Base-by-base conservation (phyloP, 2,888 invertebrate genomes). In the Poecilobothrus nobilitatus region DNA sequence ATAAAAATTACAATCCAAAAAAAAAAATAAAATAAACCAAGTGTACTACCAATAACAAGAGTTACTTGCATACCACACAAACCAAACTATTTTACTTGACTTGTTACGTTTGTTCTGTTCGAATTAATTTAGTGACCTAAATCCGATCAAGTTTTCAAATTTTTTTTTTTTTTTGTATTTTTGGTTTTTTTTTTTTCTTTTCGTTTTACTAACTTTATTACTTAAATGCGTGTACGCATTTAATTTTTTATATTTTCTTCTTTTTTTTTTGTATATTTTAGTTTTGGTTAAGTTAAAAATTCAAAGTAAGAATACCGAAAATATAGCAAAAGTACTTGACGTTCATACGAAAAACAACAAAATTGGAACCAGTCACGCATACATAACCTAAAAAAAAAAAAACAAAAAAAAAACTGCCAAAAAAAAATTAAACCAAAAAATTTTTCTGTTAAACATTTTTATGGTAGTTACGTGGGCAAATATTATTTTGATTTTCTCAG, bases 111-210 rank as follows among this genome's bases (percentile, higher is more conserved):
- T 53, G 15, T 53, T 53, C 53, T 53, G 53, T 53, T 53, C 18
- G 53, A 53, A 53, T 53, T 53, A 53, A 53, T 53, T 53, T 53
- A 53, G 53, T 53, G 53, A 53, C 53, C 53, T 53, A 53, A 53
- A 53, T 53, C 18, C 53, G n/a, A 53, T 53, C 53, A 53, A 53
- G 53, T 53, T 53, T 44, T 44, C 6, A 44, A 44, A 3, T 44
- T 44, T 18, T 53, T 53, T 53, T 53, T 53, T 53, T 18, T 4
- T 53, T 53, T 15, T 18, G 1, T 53, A 53, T 53, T 53, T 18
- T n/a, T 53, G 12, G 5, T 53, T 53, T 53, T 18, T 53, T 18
- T 18, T 53, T 53, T 53, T 53, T n/a, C 15, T 53, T 6, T 53
- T 53, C 15, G 12, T 44, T 53, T 6, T 53, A 53, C 53, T 2